Evolutionary conservation across 1,140 invertebrate genomes (phyloP).

Genomic region (Leptinotarsa undecemlineata): DNA sequence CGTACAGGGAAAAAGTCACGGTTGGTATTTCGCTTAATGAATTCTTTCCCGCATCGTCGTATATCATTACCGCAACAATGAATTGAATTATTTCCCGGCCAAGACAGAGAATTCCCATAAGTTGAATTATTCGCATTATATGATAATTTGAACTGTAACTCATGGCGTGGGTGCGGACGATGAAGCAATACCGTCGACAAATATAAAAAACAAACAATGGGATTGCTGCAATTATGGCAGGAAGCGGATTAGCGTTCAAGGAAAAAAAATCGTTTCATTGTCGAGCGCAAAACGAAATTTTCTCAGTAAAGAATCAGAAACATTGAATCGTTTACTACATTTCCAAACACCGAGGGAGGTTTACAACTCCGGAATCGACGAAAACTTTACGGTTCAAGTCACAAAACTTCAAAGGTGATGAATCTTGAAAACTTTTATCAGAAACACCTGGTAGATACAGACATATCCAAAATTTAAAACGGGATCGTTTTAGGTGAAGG

Average conservation of each 20-base stretch:
- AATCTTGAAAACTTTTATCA: no score
- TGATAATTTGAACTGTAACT: not conserved
- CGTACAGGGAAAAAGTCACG: not conserved
- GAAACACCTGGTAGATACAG: no score
- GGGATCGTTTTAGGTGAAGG: no score
- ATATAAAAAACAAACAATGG: slow-evolving; percentile 4
- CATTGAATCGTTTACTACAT: no score
- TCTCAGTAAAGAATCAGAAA: no score
- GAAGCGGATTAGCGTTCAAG: not conserved
- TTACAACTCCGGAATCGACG: no score
- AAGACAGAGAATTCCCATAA: not conserved
- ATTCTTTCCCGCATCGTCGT: not conserved
- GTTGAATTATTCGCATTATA: slow-evolving; percentile 4
- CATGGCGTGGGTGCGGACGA: not conserved
- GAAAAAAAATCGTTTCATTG: no score
- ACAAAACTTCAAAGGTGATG: no score
- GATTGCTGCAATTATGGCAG: not conserved
- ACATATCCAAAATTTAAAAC: no score
- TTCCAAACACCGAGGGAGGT: no score
- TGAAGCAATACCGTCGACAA: slow-evolving; percentile 1
- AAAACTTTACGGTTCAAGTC: no score
- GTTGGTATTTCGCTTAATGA: not conserved
- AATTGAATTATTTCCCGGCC: not conserved
- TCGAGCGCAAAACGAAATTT: no score
- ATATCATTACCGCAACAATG: not conserved